phyloP scores from a whole-genome alignment of 2,888 invertebrate species.

The Clostera curtula region DNA sequence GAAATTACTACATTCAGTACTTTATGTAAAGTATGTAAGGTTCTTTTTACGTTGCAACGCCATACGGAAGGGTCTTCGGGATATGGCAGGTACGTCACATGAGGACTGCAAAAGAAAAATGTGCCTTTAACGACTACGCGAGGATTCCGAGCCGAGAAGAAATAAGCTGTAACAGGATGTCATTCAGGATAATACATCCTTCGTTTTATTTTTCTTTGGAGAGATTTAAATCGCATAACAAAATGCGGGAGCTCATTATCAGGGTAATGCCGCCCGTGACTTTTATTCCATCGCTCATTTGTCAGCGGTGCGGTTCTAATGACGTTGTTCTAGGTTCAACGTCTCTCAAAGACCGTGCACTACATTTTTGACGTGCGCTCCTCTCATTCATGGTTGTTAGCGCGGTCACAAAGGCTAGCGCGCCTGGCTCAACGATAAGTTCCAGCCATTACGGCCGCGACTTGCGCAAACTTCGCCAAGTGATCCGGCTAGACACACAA shows the following conservation, averaged over 20 bases:
- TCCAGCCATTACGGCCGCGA: conserved; percentile 49
- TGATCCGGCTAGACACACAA: conserved; percentile 63
- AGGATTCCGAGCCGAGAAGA: conserved; percentile 66
- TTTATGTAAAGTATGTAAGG: conserved; percentile 63
- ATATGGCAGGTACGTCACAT: conserved; percentile 60
- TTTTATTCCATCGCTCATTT: too few species aligned
- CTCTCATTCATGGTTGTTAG: conserved; percentile 36
- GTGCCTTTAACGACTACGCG: conserved; percentile 71
- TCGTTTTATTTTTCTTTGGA: conserved; percentile 57
- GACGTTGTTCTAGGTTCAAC: conserved; percentile 13
- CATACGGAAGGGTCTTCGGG: conserved; percentile 55
- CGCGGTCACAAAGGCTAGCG: conserved; percentile 38
- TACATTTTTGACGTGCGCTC: conserved; percentile 26
- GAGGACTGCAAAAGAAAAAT: conserved; percentile 73
- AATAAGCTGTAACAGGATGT: conserved; percentile 73
- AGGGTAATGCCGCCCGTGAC: conserved; percentile 11
- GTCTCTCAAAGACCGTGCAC: conserved; percentile 16
- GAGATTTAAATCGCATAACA: conserved; percentile 32
- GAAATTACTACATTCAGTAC: conserved; percentile 69
- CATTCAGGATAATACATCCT: conserved; percentile 68
- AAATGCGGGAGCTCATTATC: conserved; percentile 14
- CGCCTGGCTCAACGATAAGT: conserved; percentile 48
- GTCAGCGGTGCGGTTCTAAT: conserved; percentile 7
- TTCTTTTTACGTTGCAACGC: conserved; percentile 53
- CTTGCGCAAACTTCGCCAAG: conserved; percentile 54